Evolutionary conservation across 2,797 vertebrate species (phyloP), one percentile per base, ranked within the genome.

Genomic region (Sebastiscus tertius): DNA sequence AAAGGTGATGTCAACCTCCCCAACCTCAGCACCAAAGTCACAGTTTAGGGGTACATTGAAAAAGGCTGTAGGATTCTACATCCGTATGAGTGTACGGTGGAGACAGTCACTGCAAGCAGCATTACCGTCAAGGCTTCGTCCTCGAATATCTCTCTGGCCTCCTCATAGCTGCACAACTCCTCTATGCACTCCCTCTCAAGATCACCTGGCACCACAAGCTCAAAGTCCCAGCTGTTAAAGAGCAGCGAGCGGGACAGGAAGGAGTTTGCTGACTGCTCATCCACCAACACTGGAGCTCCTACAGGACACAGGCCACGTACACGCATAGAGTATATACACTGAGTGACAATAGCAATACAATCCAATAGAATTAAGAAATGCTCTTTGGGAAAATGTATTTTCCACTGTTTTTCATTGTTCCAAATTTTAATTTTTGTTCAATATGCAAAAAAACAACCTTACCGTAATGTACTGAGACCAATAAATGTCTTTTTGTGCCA

Each of bases 221-320:
- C 97, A 75, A 98, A 95, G 93, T 98, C 97, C 97, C 96, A 98
- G 83, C 89, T 95, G 91, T 98, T 98, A 72, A 95, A 97, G 58
- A 97, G 95, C 60, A 96, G 94, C 0, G 94, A 87, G 55, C 97
- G 96, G 3, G 94, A 94, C 85, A 98, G 89, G 92, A 97, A 97
- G 56, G 88, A 92, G 27, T 83, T 83, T 0, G 97, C 97, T 1
- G 92, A 64, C 18, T 83, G 79, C 8, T 90, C 79, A 11, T 91
- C 92, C 89, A 97, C 46, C 84, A 97, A 92, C 85, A 96, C 92
- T 77, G 83, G 62, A 5, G 22, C 69, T 58, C 62, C 87, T 90
- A 61, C 39, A 62, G 68, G 63, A 67, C 33, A 84, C 26, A 70
- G 8, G 9, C 42, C 27, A 31, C 2, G 31, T 3, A 65, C 8